Conservation (phyloP, 2,113 vertebrate species). For the Dendropsophus ebraccatus region DNA sequence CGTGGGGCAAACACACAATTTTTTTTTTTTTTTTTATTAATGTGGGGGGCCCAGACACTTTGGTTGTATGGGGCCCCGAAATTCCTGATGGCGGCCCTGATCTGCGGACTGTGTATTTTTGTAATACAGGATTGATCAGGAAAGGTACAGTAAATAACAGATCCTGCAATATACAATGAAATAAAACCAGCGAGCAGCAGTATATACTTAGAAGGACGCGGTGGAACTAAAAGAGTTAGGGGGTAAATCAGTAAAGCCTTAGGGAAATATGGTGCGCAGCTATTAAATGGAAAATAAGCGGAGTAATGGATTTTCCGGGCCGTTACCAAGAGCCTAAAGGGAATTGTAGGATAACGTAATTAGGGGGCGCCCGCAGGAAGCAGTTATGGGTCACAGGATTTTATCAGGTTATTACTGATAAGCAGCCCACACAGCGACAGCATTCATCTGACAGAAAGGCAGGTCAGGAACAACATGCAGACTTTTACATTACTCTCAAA, state of each 20-base stretch:
- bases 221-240: conserved; percentile 15
- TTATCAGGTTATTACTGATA: conserved; percentile 48
- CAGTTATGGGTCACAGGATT: conserved; percentile 47
- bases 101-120: neutral
- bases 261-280: conserved; percentile 38
- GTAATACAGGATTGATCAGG: neutral
- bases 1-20: too few relatives aligned
- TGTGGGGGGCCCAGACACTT: too few relatives aligned
- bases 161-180: neutral
- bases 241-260: conserved; percentile 37
- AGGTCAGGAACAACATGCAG: conserved; percentile 5
- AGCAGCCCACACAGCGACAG: neutral
- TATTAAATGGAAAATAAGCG: conserved; percentile 47
- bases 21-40: too few relatives aligned
- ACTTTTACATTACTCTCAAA: conserved; percentile 1
- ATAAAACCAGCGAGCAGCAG: neutral
- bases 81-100: too few relatives aligned
- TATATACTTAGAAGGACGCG: neutral
- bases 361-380: conserved; percentile 35
- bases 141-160: neutral
- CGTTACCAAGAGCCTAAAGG: conserved; percentile 34
- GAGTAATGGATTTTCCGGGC: conserved; percentile 49
- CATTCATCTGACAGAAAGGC: conserved; percentile 7
- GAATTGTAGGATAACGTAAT: conserved; percentile 50
- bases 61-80: too few relatives aligned